Evolutionary conservation across 2,797 vertebrate species (phyloP).

Genomic region (Siniperca obscura): DNA sequence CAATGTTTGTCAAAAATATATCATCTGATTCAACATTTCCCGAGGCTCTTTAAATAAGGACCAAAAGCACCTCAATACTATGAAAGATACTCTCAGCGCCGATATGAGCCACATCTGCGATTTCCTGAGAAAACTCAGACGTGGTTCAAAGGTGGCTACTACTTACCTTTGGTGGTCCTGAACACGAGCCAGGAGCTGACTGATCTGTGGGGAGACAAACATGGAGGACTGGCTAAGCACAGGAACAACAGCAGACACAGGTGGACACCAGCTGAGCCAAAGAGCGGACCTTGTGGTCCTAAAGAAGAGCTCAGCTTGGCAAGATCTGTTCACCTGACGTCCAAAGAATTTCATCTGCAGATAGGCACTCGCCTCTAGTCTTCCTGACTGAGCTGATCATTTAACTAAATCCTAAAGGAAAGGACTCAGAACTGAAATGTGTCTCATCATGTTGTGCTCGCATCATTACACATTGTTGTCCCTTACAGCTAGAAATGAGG

Average conservation of each 20-base stretch:
- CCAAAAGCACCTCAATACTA: slow-evolving; percentile 10
- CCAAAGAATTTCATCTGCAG: slow-evolving; percentile 1
- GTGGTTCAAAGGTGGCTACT: slow-evolving; percentile 24
- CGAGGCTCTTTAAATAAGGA: slow-evolving; percentile 46
- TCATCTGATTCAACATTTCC: slow-evolving; percentile 5
- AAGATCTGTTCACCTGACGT: slow-evolving; percentile 6
- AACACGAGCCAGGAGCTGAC: slow-evolving; percentile 78
- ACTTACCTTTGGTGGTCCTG: slow-evolving; percentile 80
- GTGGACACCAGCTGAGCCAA: slow-evolving; percentile 17
- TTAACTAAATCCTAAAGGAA: not conserved
- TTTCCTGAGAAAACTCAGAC: not conserved
- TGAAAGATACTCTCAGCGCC: not conserved
- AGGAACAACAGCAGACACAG: slow-evolving; percentile 32
- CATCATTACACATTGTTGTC: not conserved
- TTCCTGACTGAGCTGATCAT: slow-evolving; percentile 19
- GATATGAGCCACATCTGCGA: slow-evolving; percentile 2
- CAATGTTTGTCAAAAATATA: not conserved
- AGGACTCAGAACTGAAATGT: slow-evolving; percentile 9
- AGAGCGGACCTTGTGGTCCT: slow-evolving; percentile 17
- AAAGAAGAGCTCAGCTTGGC: slow-evolving; percentile 14
- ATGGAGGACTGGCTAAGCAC: slow-evolving; percentile 63
- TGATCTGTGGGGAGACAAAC: slow-evolving; percentile 79
- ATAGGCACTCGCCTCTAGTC: slow-evolving; percentile 14
- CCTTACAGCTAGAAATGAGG: not conserved
- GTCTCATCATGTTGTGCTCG: not conserved